A percentile compares a stretch with the other conserved stretches of the same genome.
Conservation (phyloP, 2,113 vertebrate genomes). For the Mesoclemmys tuberculata region DNA sequence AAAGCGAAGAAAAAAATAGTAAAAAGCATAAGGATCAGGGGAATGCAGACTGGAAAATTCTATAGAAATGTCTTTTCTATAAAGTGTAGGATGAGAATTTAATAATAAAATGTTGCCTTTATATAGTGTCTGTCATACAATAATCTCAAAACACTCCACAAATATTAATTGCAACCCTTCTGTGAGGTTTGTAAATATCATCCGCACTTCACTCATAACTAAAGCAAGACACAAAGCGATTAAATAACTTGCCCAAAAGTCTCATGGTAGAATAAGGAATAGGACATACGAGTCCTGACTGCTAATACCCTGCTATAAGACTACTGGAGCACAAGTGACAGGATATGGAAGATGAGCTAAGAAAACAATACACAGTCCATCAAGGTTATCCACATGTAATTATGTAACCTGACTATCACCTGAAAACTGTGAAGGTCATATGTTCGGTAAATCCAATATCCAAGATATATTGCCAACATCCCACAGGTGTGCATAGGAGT, state of each 20-base stretch:
- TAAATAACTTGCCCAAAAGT: background rate
- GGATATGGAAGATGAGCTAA: background rate
- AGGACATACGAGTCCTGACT: background rate
- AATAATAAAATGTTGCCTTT: background rate
- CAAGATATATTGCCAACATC: slow-evolving; percentile 34
- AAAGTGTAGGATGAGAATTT: background rate
- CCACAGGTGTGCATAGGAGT: slow-evolving; percentile 42
- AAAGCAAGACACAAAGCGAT: background rate
- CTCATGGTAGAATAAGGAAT: background rate
- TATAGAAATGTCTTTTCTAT: slow-evolving; percentile 20
- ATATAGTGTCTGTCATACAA: background rate
- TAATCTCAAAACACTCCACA: background rate
- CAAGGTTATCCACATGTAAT: background rate
- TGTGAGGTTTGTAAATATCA: background rate
- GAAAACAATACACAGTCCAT: background rate
- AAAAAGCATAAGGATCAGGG: background rate
- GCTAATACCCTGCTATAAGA: background rate
- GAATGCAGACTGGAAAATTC: background rate
- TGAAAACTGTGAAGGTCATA: background rate
- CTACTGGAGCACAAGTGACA: background rate
- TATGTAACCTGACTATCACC: slow-evolving; percentile 15
- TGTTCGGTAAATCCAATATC: slow-evolving; percentile 12
- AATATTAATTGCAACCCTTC: background rate
- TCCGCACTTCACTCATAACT: background rate
- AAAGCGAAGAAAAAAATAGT: slow-evolving; percentile 25